Conservation (phyloP, 2,888 invertebrate species). For the Atrina japonica region DNA sequence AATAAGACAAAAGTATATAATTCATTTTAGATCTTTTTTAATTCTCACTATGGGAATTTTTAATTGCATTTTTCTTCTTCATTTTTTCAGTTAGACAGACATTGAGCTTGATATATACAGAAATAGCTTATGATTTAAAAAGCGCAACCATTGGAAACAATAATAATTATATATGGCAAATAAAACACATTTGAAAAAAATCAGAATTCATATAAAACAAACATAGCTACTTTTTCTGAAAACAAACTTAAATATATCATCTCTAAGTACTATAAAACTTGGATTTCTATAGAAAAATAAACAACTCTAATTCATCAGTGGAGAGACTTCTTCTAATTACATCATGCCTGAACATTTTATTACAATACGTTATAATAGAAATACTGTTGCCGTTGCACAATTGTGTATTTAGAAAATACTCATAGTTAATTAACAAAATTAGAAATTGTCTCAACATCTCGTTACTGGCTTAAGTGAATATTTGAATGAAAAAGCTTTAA, state of each 20-base stretch:
- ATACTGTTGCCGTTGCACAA: too few species aligned
- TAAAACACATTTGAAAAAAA: too few species aligned
- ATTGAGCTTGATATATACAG: slow-evolving; percentile 9
- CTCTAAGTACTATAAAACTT: neutral
- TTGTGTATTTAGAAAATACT: too few species aligned
- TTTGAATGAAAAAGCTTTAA: too few species aligned
- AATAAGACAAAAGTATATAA: slow-evolving; percentile 2
- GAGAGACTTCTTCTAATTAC: too few species aligned
- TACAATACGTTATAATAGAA: too few species aligned
- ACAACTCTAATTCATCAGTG: neutral
- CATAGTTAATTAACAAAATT: too few species aligned
- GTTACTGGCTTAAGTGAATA: too few species aligned
- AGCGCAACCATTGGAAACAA: neutral
- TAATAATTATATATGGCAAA: neutral
- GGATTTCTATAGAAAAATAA: neutral
- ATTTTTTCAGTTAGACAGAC: neutral
- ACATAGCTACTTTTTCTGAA: slow-evolving; percentile 9
- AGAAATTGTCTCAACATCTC: too few species aligned
- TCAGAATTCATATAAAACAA: neutral
- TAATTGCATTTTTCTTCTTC: neutral
- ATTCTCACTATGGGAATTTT: slow-evolving; percentile 1
- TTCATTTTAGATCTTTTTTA: slow-evolving; percentile 4
- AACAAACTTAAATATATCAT: slow-evolving; percentile 2
- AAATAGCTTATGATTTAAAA: slow-evolving; percentile 2
- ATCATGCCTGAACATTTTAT: too few species aligned